These are phyloP conservation scores for Bos javanicus DNA, from an alignment of 2,113 vertebrate species.

Conservation along the genomic window DNA sequence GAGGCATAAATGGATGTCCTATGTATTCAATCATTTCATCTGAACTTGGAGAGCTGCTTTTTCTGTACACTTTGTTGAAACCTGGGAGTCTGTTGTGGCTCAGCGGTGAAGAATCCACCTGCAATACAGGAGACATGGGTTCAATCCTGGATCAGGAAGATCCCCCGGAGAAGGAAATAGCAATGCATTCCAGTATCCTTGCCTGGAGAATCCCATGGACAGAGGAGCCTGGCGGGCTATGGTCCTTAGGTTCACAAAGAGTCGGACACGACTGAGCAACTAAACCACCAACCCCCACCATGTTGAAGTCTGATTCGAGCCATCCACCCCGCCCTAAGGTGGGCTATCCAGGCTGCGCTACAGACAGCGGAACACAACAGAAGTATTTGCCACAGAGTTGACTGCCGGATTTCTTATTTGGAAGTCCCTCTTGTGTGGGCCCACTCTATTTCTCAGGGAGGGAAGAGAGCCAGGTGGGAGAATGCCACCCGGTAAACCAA, in stretches of 20 bases:
- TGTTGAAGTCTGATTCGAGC: background rate
- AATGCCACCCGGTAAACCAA: accelerated
- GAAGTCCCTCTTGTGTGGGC: background rate
- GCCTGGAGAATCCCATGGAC: background rate
- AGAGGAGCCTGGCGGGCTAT: background rate
- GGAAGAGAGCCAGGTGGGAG: background rate
- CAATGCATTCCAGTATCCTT: background rate
- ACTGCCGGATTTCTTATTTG: background rate
- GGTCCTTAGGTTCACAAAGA: background rate
- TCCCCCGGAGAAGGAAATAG: background rate
- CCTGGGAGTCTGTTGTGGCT: background rate
- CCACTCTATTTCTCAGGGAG: background rate
- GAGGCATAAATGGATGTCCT: background rate
- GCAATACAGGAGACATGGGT: background rate
- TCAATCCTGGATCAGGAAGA: background rate
- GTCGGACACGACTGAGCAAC: accelerated
- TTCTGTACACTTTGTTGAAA: background rate
- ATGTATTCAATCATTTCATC: background rate
- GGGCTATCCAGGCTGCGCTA: background rate
- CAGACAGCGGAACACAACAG: background rate
- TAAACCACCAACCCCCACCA: background rate
- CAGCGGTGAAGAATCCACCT: background rate
- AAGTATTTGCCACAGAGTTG: background rate
- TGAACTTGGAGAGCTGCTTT: background rate
- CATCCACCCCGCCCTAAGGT: accelerated